These are phyloP conservation scores for Ardeotis arabs DNA, from an alignment of 2,113 vertebrate genomes.

Conservation along the genomic window DNA sequence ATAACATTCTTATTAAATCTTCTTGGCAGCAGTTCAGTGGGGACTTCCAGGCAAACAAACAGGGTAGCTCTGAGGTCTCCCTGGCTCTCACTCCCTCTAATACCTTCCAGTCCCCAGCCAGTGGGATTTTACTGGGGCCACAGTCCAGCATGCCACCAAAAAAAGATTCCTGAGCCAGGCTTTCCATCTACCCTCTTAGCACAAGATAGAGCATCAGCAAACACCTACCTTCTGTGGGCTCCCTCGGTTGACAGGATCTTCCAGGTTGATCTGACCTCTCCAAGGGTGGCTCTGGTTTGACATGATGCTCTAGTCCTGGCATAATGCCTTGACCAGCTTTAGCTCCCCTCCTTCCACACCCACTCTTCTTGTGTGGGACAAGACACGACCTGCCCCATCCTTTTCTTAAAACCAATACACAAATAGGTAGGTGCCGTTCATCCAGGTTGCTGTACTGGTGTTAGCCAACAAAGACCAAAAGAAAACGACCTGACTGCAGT, in stretches of 20 bases:
- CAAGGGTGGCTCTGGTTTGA: background rate
- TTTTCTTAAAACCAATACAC: background rate
- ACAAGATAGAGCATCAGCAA: background rate
- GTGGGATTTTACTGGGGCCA: background rate
- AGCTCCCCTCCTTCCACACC: background rate
- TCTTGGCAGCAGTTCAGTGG: background rate
- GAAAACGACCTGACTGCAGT: background rate
- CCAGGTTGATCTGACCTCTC: accelerated
- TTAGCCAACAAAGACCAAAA: background rate
- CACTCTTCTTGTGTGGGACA: background rate
- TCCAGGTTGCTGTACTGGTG: background rate
- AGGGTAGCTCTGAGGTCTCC: background rate
- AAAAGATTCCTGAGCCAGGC: background rate
- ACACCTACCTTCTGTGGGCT: background rate
- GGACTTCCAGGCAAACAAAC: background rate
- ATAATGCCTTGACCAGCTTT: background rate
- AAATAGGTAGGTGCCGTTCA: too few species aligned
- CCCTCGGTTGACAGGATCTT: background rate
- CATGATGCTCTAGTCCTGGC: background rate
- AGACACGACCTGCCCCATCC: background rate
- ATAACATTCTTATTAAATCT: background rate
- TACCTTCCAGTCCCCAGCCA: background rate
- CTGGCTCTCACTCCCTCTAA: background rate
- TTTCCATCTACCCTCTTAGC: background rate
- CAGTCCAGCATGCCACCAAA: background rate